A percentile compares a stretch with the other conserved stretches of the same genome.
phyloP scores from a whole-genome alignment of 1,140 invertebrate species.

The Stegodyphus mimosarum region DNA sequence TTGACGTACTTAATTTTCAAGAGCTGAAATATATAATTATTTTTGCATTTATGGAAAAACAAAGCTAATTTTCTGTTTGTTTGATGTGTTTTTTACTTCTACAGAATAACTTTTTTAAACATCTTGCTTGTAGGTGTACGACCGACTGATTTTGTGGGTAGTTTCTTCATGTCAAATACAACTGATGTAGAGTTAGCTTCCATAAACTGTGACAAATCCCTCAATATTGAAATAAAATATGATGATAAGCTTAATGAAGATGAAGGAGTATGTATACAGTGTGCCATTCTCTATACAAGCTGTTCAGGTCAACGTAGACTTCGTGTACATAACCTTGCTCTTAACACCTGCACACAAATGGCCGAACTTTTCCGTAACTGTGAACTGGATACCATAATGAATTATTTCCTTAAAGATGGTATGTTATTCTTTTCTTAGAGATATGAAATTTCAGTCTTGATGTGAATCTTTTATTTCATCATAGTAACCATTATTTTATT shows the following conservation, averaged over 20 bases:
- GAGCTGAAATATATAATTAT: no score
- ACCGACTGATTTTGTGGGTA: conserved; percentile 96
- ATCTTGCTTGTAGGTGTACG: conserved; percentile 77
- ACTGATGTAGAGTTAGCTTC: conserved; percentile 96
- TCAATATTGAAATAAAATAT: conserved; percentile 97
- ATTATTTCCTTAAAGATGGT: conserved; percentile 94
- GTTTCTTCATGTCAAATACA: conserved; percentile 99
- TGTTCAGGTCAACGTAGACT: conserved; percentile 89
- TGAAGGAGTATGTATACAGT: conserved; percentile 90
- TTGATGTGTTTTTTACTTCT: no score
- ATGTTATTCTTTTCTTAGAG: conserved; percentile 21
- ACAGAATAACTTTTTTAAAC: background rate
- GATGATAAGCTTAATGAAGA: conserved; percentile 97
- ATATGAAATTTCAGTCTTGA: background rate
- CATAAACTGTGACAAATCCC: conserved; percentile 86
- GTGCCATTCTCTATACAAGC: conserved; percentile 94
- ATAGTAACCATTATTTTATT: background rate
- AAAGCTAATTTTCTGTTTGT: no score
- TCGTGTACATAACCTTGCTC: conserved; percentile 89
- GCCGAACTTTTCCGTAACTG: conserved; percentile 92
- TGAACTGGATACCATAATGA: conserved; percentile 93
- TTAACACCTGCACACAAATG: conserved; percentile 91
- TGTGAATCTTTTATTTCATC: background rate
- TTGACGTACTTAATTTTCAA: no score
- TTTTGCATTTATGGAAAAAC: no score